Percentiles rank a stretch among this genome's conserved stretches.
phyloP scores from a whole-genome alignment of 2,797 vertebrate species.

The Notolabrus celidotus region DNA sequence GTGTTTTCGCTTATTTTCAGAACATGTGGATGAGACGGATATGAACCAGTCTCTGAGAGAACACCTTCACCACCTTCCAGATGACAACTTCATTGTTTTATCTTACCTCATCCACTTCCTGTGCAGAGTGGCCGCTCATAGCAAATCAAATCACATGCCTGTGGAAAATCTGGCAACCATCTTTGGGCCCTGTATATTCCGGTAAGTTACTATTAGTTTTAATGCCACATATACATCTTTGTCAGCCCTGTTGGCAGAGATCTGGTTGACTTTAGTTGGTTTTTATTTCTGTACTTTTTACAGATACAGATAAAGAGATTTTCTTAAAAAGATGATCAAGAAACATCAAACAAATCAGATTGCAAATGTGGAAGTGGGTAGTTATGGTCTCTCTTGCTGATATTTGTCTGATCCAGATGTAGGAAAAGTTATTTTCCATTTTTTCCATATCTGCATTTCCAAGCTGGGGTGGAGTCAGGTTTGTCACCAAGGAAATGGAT shows the following conservation, averaged over 20 bases:
- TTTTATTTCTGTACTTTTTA: slow-evolving; percentile 10
- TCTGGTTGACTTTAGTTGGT: too few relatives aligned
- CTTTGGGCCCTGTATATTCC: slow-evolving; percentile 88
- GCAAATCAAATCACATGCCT: slow-evolving; percentile 87
- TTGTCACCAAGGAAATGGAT: slow-evolving; percentile 62
- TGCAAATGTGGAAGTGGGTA: background rate
- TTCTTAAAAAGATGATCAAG: too few relatives aligned
- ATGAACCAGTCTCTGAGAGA: slow-evolving; percentile 74
- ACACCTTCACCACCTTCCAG: slow-evolving; percentile 77
- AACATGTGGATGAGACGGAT: slow-evolving; percentile 43
- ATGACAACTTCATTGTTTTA: slow-evolving; percentile 78
- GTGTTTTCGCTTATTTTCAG: slow-evolving; percentile 53
- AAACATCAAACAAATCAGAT: slow-evolving; percentile 5
- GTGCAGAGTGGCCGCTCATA: slow-evolving; percentile 80
- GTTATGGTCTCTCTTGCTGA: background rate
- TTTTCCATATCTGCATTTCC: slow-evolving; percentile 22
- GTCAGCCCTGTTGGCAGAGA: too few relatives aligned
- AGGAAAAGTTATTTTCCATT: background rate
- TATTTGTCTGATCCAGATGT: slow-evolving; percentile 10
- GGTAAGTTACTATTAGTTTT: slow-evolving; percentile 74
- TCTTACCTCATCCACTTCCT: slow-evolving; percentile 87
- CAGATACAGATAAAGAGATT: background rate
- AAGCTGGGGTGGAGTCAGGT: slow-evolving; percentile 33
- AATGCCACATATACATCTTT: slow-evolving; percentile 25
- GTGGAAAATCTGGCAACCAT: slow-evolving; percentile 86